phyloP scores from a whole-genome alignment of 2,113 vertebrate species.

The Stegostoma tigrinum region DNA sequence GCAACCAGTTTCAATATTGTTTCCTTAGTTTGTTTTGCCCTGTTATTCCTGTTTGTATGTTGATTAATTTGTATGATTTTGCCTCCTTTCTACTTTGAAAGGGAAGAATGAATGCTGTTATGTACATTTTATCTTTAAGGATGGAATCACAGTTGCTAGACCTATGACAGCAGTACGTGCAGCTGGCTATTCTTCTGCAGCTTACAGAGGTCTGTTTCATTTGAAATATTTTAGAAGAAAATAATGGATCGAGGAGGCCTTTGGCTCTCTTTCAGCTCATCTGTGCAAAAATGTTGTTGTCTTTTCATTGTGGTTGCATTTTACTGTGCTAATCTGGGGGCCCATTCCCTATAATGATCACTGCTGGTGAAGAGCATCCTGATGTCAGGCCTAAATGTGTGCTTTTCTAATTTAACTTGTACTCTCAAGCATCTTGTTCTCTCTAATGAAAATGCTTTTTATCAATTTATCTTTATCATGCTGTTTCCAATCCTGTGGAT shows the following conservation, averaged over 20 bases:
- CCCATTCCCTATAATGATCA: background rate
- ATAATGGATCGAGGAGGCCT: background rate
- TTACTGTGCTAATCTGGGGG: background rate
- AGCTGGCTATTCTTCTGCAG: constrained; percentile 79
- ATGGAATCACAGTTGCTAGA: constrained; percentile 63
- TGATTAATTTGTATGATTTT: background rate
- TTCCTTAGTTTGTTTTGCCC: background rate
- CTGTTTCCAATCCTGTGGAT: background rate
- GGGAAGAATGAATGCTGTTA: background rate
- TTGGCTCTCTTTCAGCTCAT: background rate
- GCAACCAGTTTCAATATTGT: background rate
- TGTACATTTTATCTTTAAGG: constrained; percentile 54
- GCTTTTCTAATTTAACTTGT: background rate
- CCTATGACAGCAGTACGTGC: constrained; percentile 93
- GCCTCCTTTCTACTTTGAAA: background rate
- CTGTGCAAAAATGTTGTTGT: background rate
- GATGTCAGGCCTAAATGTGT: background rate
- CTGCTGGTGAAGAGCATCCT: background rate
- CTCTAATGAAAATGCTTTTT: background rate
- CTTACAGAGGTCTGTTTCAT: constrained; percentile 63
- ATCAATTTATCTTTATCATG: background rate
- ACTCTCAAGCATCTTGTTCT: background rate
- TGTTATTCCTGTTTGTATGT: background rate
- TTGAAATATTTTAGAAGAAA: background rate
- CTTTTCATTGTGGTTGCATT: background rate